phyloP scores from a whole-genome alignment of 1,140 invertebrate species.

The Mycetomoellerius zeteki region DNA sequence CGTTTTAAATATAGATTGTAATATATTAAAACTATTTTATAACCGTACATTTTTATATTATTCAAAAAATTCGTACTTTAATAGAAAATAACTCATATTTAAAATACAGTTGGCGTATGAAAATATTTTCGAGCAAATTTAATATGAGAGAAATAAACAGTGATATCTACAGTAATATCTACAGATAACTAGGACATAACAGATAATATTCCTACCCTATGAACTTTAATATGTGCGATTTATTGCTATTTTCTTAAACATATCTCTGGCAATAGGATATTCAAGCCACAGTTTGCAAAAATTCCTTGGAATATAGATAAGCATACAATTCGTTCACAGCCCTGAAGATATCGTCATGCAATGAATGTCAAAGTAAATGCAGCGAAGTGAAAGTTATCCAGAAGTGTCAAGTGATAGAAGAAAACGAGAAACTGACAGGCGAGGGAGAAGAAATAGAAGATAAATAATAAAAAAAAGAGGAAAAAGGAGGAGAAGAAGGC shows the following conservation, averaged over 20 bases:
- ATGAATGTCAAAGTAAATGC: slow-evolving; percentile 38
- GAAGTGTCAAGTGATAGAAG: slow-evolving; percentile 55
- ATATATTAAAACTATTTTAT: neutral
- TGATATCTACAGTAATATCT: too few species aligned
- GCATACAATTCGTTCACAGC: slow-evolving; percentile 10
- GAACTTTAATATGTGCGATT: neutral
- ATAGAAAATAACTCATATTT: neutral
- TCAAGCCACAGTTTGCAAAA: neutral
- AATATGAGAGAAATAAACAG: neutral
- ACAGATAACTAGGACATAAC: neutral
- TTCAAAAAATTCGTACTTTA: neutral
- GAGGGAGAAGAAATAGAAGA: slow-evolving; percentile 10
- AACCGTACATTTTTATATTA: neutral
- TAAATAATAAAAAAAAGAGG: slow-evolving; percentile 3
- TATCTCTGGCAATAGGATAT: slow-evolving; percentile 4
- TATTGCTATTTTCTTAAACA: slow-evolving; percentile 6
- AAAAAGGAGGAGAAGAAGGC: slow-evolving; percentile 31
- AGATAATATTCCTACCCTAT: neutral
- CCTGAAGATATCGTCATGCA: slow-evolving; percentile 44
- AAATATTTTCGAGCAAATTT: slow-evolving; percentile 1
- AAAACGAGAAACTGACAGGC: slow-evolving; percentile 40
- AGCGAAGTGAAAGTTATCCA: neutral
- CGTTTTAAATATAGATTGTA: neutral
- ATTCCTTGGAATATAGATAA: neutral
- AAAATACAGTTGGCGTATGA: neutral